phyloP scores from a whole-genome alignment of 2,113 vertebrate genomes.

The Dolichotis patagonum region DNA sequence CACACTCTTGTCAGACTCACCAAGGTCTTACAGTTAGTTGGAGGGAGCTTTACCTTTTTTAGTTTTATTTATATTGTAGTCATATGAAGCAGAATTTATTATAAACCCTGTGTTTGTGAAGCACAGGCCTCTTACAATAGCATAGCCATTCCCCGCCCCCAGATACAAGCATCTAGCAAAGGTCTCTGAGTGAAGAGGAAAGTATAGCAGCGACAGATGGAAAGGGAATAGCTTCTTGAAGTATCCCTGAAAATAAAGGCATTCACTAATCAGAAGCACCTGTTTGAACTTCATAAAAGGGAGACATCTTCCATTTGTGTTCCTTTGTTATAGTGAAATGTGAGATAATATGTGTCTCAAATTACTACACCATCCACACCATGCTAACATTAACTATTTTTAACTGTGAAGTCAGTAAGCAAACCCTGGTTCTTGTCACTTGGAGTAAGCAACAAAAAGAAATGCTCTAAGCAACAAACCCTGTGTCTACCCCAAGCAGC shows the following conservation, averaged over 20 bases:
- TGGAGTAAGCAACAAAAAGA: background rate
- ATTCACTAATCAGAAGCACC: background rate
- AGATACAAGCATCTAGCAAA: background rate
- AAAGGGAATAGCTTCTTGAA: background rate
- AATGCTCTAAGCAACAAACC: background rate
- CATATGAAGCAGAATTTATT: background rate
- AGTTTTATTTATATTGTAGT: background rate
- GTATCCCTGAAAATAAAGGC: background rate
- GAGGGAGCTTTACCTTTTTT: too few species aligned
- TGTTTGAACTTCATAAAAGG: background rate
- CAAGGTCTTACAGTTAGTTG: too few species aligned
- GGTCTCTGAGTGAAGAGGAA: background rate
- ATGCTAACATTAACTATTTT: background rate
- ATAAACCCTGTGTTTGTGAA: background rate
- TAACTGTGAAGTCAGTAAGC: conserved; percentile 16
- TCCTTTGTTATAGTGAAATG: background rate
- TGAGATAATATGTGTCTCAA: background rate
- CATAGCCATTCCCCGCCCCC: too few species aligned
- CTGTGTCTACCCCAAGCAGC: background rate
- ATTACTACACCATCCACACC: background rate
- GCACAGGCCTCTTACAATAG: background rate
- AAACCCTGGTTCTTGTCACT: background rate
- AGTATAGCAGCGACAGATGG: background rate
- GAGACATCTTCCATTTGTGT: background rate
- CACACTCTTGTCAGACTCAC: too few species aligned